A percentile compares a stretch with the other conserved stretches of the same genome.
phyloP scores from a whole-genome alignment of 2,888 invertebrate species.

The Sabatieria punctata region DNA sequence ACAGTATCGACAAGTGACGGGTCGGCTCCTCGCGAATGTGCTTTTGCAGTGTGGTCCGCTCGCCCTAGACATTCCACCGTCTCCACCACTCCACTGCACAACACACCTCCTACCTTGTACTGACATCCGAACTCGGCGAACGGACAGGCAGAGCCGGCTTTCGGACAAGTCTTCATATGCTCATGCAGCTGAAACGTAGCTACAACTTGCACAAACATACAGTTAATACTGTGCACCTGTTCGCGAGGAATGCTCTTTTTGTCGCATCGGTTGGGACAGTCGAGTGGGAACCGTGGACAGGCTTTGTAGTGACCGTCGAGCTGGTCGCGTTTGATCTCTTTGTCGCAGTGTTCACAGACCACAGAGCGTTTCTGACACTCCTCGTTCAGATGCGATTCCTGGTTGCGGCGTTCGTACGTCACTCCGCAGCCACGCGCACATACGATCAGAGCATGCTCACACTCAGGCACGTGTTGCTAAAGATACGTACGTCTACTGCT shows the following conservation, averaged over 20 bases:
- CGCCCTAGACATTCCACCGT: constrained; percentile 19
- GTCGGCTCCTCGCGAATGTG: constrained; percentile 31
- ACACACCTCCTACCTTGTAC: background rate
- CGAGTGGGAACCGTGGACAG: constrained; percentile 64
- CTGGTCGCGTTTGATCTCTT: constrained; percentile 5
- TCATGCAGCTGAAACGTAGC: constrained; percentile 13
- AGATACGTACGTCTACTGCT: too few relatives aligned
- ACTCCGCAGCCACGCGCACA: constrained; percentile 88
- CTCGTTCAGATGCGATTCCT: constrained; percentile 58
- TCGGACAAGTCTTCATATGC: constrained; percentile 32
- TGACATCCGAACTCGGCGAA: background rate
- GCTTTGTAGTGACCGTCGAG: constrained; percentile 7
- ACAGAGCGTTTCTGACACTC: constrained; percentile 49
- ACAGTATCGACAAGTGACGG: constrained; percentile 29
- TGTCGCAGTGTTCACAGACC: constrained; percentile 13
- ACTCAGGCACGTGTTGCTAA: constrained; percentile 71
- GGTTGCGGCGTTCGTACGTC: constrained; percentile 62
- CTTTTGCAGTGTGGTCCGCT: constrained; percentile 25
- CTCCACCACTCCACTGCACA: too few relatives aligned
- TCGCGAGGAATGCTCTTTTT: constrained; percentile 58
- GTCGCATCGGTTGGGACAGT: constrained; percentile 70
- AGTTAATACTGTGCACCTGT: too few relatives aligned
- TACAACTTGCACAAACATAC: too few relatives aligned
- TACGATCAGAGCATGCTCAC: constrained; percentile 75
- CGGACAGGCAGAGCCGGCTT: constrained; percentile 46